phyloP scores from a whole-genome alignment of 1,140 invertebrate genomes.

The Drosophila triauraria region DNA sequence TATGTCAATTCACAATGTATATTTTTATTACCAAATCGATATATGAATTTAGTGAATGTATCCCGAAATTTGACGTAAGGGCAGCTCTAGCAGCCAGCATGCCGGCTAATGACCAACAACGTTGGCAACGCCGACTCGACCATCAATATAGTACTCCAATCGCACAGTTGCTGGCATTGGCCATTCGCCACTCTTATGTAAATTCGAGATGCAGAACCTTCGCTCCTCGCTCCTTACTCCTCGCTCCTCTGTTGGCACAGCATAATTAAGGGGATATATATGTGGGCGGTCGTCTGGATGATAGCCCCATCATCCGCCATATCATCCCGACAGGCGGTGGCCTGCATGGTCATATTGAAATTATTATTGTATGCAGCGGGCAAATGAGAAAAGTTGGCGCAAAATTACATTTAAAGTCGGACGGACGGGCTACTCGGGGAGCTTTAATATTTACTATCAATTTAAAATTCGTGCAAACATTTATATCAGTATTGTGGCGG shows the following conservation, averaged over 20 bases:
- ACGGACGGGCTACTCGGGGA: background rate
- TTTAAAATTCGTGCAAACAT: slow-evolving; percentile 50
- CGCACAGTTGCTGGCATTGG: slow-evolving; percentile 28
- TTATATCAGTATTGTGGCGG: slow-evolving; percentile 41
- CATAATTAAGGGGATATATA: slow-evolving; percentile 79
- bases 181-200: slow-evolving; percentile 41
- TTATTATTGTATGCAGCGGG: slow-evolving; percentile 59
- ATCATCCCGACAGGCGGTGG: slow-evolving; percentile 24
- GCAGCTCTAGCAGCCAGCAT: slow-evolving; percentile 2
- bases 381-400: slow-evolving; percentile 72
- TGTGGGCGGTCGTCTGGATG: slow-evolving; percentile 52
- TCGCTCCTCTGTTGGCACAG: slow-evolving; percentile 23
- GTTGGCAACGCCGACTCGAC: slow-evolving; percentile 55
- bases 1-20: background rate
- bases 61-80: background rate
- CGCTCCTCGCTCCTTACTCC: background rate
- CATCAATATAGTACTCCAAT: slow-evolving; percentile 62
- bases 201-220: slow-evolving; percentile 21
- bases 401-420: slow-evolving; percentile 62
- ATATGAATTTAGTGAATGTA: background rate
- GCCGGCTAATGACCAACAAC: slow-evolving; percentile 54
- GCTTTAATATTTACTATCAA: slow-evolving; percentile 62
- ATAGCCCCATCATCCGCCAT: slow-evolving; percentile 48
- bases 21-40: background rate
- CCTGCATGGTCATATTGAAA: slow-evolving; percentile 72